Conservation (phyloP, 2,888 invertebrate genomes). For the Sycophila texana region DNA sequence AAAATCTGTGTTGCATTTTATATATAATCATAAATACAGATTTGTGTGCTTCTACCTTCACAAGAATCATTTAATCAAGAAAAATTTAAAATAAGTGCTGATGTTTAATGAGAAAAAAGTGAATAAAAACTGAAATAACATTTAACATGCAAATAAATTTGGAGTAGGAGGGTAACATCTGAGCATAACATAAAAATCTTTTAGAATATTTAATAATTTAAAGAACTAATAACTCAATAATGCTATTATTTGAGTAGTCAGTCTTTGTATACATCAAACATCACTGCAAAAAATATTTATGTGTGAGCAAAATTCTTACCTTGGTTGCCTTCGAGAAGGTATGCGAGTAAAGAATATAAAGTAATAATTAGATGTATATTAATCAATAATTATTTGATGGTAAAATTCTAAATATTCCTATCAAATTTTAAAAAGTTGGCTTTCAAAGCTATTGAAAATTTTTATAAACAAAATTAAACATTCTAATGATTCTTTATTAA, state of each 20-base stretch:
- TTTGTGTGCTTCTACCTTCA: conserved; percentile 42
- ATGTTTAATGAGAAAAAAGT: conserved; percentile 1
- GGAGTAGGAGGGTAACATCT: too few species aligned
- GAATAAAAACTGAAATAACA: conserved; percentile 11
- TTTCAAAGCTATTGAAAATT: too few species aligned
- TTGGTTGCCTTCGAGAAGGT: conserved; percentile 67
- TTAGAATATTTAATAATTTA: too few species aligned
- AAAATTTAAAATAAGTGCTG: conserved; percentile 23
- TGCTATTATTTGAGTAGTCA: too few species aligned
- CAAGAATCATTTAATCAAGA: conserved; percentile 23
- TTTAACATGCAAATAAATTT: conserved; percentile 21
- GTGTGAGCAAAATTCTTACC: conserved; percentile 65
- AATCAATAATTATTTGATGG: background rate
- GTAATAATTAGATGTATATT: conserved; percentile 32
- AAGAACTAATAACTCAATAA: too few species aligned
- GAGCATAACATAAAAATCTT: too few species aligned
- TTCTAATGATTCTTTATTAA: too few species aligned
- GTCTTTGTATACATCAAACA: too few species aligned
- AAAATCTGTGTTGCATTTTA: conserved; percentile 36
- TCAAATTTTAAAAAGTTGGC: too few species aligned
- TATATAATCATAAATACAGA: conserved; percentile 24
- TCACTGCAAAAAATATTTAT: conserved; percentile 24
- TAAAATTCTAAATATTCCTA: too few species aligned
- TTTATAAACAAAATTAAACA: too few species aligned
- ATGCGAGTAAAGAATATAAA: conserved; percentile 58